A percentile compares a stretch with the other conserved stretches of the same genome.
Evolutionary conservation across 2,888 invertebrate species (phyloP).

Genomic region (Mystacides longicornis): DNA sequence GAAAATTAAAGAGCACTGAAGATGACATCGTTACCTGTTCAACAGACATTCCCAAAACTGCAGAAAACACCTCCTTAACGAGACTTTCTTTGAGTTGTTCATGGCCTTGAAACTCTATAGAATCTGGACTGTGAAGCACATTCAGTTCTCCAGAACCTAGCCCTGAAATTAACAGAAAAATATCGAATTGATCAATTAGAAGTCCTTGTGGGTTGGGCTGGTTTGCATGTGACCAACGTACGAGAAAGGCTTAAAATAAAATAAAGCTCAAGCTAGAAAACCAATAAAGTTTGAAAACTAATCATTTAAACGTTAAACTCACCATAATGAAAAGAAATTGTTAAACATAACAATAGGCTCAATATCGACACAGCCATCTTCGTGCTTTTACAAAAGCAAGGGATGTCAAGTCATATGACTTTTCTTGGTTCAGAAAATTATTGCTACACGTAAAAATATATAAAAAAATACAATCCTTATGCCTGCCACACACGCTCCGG

Average conservation of each 20-base stretch:
- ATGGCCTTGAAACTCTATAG: conserved; percentile 60
- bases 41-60: conserved; percentile 64
- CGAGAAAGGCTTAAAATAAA: not conserved
- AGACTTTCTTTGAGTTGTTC: conserved; percentile 55
- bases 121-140: conserved; percentile 60
- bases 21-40: conserved; percentile 62
- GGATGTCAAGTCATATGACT: conserved; percentile 19
- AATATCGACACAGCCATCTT: conserved; percentile 22
- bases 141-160: conserved; percentile 59
- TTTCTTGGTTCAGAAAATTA: conserved; percentile 2
- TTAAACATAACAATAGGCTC: conserved; percentile 11
- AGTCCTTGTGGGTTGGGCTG: conserved; percentile 12
- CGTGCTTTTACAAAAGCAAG: not conserved
- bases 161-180: no score
- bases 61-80: conserved; percentile 64
- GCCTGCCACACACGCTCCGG: no score
- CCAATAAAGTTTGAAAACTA: not conserved
- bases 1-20: no score
- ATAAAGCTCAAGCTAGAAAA: not conserved
- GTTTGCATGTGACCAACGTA: not conserved
- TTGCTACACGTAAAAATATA: not conserved
- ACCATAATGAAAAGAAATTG: conserved; percentile 16
- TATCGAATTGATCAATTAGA: not conserved
- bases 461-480: not conserved
- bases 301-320: not conserved